phyloP scores from a whole-genome alignment of 1,140 invertebrate species.

The Galendromus occidentalis region DNA sequence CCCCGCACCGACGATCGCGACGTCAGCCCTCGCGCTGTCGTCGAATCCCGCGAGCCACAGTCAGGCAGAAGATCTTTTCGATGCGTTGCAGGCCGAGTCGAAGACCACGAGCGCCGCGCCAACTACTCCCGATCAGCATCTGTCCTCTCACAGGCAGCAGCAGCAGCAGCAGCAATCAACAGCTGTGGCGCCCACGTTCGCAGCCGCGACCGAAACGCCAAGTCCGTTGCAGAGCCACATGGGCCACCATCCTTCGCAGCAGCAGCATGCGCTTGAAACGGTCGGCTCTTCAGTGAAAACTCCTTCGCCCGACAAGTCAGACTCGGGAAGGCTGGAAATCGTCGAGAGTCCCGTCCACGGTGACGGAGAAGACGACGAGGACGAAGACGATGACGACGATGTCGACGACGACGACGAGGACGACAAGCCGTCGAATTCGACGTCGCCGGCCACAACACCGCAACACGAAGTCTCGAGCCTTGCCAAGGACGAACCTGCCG shows the following conservation, averaged over 20 bases:
- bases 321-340: slow-evolving; percentile 4
- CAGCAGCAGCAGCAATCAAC: no score
- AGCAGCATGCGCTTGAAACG: no score
- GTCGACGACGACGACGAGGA: background rate
- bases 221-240: no score
- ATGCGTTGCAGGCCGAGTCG: slow-evolving; percentile 3
- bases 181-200: no score
- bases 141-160: no score
- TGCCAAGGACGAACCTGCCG: background rate
- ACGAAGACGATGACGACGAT: background rate
- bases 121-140: no score
- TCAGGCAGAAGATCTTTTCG: slow-evolving; percentile 10
- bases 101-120: background rate
- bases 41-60: slow-evolving; percentile 6
- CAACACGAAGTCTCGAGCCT: background rate
- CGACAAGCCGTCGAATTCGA: background rate
- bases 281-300: background rate
- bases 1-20: no score
- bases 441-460: background rate
- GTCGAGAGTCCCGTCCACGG: background rate
- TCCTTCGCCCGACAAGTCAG: slow-evolving; percentile 5
- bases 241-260: no score
- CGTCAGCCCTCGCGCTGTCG: no score
- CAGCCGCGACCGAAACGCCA: no score
- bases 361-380: background rate